Evolutionary conservation across 2,113 vertebrate genomes (phyloP), one percentile per base, ranked within the genome.

Genomic region (Spea bombifrons): DNA sequence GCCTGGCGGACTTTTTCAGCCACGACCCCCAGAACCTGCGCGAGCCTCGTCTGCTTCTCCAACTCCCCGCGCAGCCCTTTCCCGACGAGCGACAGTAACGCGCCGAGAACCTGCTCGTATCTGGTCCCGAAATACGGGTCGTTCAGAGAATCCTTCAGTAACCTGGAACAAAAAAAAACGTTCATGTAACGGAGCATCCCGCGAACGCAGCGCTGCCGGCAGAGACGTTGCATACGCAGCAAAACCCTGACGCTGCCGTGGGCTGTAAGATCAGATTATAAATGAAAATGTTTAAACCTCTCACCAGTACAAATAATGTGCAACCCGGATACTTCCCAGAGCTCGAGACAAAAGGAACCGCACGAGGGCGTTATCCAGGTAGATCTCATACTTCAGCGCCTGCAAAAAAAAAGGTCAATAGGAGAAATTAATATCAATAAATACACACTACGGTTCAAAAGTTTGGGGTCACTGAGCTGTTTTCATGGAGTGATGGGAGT

Each of bases 261-360:
- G 30, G 30, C 30, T 2, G 1, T 30, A 30, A 30, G 2, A 30
- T 30, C 30, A 30, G 30, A 30, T 30, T 30, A 30, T 30, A 1
- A 30, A 30, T 30, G 30, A 30, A 30, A 30, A 30, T 2, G 30
- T 30, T 48, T 48, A 48, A 52, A 0, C 13, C 5, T 67, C 94
- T 94, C 87, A 99, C 97, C 97, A 99, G 85, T 95, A 99, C 30
- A 99, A 92, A 83, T 92, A 94, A 85, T 98, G 96, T 0, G 96
- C 95, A 78, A 99, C 90, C 70, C 90, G 93, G 85, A 99, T 92
- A 89, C 95, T 99, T 81, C 94, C 93, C 83, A 95, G 89, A 0
- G 97, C 95, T 76, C 97, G 93, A 82, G 94, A 93, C 88, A 99
- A 86, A 84, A 99, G 92, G 82, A 97, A 95, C 85, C 86, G 90